Evolutionary conservation across 2,888 invertebrate species (phyloP).

Genomic region (Drosophila yooni): DNA sequence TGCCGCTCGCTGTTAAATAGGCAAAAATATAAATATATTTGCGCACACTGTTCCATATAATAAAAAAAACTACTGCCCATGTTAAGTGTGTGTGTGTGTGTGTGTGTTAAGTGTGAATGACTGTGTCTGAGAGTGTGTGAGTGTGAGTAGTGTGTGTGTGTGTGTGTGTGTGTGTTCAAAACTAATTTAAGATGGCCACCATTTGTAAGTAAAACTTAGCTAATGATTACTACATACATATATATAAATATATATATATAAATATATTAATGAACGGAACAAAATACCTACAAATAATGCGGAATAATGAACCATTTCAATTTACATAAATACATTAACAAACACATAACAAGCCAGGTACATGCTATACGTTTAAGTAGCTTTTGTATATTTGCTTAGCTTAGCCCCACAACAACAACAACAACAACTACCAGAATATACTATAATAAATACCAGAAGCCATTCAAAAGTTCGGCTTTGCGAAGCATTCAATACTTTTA

Average conservation of each 20-base stretch:
- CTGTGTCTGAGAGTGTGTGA: conserved; percentile 23
- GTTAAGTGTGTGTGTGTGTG: conserved; percentile 35
- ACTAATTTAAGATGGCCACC: conserved; percentile 73
- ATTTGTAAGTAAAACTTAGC: conserved; percentile 73
- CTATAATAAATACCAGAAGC: conserved; percentile 13
- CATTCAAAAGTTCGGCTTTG: conserved; percentile 50
- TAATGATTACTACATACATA: conserved; percentile 39
- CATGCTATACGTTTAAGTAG: conserved; percentile 74
- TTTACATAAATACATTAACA: conserved; percentile 28
- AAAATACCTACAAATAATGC: conserved; percentile 55
- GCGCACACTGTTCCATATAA: conserved; percentile 72
- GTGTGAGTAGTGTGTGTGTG: not conserved
- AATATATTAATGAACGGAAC: conserved; percentile 55
- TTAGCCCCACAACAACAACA: conserved; percentile 52
- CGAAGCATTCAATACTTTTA: conserved; percentile 61
- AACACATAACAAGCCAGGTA: conserved; percentile 43
- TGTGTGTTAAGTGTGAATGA: conserved; percentile 17
- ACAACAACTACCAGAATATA: conserved; percentile 16
- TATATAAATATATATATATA: not conserved
- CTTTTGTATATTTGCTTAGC: conserved; percentile 80
- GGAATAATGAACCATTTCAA: conserved; percentile 58
- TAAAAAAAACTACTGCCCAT: conserved; percentile 67
- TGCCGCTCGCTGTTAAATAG: conserved; percentile 47
- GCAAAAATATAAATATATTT: conserved; percentile 35
- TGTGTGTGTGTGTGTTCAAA: conserved; percentile 18